Conservation (phyloP, 2,888 invertebrate species). For the Hirudinaria manillensis region DNA sequence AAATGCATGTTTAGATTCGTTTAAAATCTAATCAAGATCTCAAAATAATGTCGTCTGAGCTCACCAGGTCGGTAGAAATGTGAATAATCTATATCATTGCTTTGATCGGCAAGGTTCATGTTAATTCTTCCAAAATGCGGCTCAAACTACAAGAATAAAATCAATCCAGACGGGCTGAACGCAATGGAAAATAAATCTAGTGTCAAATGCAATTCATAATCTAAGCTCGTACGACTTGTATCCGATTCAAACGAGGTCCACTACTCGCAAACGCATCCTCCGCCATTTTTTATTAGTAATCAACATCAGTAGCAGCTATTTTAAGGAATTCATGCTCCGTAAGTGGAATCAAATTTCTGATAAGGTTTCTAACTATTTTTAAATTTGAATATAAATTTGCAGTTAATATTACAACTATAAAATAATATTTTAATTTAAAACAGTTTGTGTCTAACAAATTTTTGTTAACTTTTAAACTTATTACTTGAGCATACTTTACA, state of each 20-base stretch:
- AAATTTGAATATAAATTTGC: no score
- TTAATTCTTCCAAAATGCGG: not conserved
- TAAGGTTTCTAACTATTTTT: no score
- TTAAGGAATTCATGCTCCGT: not conserved
- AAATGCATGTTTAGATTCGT: no score
- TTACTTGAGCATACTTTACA: no score
- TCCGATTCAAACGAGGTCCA: not conserved
- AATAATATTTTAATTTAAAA: no score
- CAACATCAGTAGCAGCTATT: slow-evolving; percentile 19
- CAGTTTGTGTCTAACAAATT: no score
- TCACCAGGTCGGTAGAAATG: slow-evolving; percentile 22
- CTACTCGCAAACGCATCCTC: slow-evolving; percentile 3
- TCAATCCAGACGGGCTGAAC: not conserved
- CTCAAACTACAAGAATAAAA: not conserved
- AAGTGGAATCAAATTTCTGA: no score
- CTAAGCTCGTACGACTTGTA: not conserved
- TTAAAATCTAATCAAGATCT: no score
- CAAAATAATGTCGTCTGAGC: not conserved
- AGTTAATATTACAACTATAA: no score
- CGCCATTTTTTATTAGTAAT: slow-evolving; percentile 17
- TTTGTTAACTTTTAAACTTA: no score
- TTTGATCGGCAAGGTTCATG: slow-evolving; percentile 16
- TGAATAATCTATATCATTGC: slow-evolving; percentile 21
- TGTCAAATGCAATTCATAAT: slow-evolving; percentile 2
- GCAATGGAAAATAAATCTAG: not conserved